Conservation (phyloP, 2,888 invertebrate species). For the Ormyrus thymus region DNA sequence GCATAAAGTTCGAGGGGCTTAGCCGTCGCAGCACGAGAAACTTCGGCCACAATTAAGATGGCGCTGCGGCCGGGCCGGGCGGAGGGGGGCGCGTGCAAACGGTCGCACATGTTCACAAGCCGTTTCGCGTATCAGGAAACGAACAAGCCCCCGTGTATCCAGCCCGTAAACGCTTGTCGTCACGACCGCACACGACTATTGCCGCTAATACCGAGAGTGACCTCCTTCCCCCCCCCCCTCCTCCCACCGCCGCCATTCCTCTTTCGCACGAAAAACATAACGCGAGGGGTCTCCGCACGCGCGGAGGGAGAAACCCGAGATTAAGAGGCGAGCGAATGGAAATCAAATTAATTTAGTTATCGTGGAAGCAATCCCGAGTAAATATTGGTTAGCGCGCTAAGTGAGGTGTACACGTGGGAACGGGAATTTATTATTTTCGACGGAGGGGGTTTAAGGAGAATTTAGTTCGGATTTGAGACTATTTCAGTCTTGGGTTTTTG, state of each 20-base stretch:
- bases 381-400: no score
- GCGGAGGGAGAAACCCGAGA: no score
- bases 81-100: constrained; percentile 20
- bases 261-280: no score
- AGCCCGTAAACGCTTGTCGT: constrained; percentile 51
- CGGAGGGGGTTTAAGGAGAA: no score
- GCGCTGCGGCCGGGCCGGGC: constrained; percentile 4
- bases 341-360: no score
- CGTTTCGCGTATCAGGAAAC: constrained; percentile 50
- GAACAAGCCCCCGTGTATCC: constrained; percentile 23
- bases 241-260: not conserved
- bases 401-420: no score
- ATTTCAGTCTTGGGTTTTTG: no score
- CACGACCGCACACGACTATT: constrained; percentile 17
- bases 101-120: constrained; percentile 46
- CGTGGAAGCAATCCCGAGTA: no score
- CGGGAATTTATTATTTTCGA: no score
- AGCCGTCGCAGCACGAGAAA: constrained; percentile 12
- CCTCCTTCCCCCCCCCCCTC: not conserved
- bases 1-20: constrained; percentile 15
- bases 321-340: no score
- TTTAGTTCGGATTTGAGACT: no score
- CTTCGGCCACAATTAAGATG: constrained; percentile 45
- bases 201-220: not conserved
- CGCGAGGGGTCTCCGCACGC: no score